Evolutionary conservation across 2,888 invertebrate species (phyloP), one percentile per base, ranked within the genome.

Genomic region (Glaucopsyche alexis): DNA sequence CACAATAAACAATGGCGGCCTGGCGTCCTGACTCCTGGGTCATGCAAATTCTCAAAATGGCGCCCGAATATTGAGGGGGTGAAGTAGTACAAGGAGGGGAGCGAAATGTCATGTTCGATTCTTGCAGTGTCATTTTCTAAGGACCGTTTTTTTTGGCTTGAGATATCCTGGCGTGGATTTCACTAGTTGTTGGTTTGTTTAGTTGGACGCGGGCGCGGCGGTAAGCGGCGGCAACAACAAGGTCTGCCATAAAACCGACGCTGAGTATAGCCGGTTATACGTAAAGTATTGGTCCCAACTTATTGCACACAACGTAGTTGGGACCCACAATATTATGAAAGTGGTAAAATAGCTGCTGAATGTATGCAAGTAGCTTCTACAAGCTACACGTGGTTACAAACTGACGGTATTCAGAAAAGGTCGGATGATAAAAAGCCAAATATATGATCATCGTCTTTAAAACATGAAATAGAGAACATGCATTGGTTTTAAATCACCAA

Each of bases 201-300:
- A 84, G 83, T 80, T 79, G 79, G 80, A 77, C 75, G 80, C 75
- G 74, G 76, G 71, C 64, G 77, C 77, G 78, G 78, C 49, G 78
- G 64, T 60, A 74, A 75, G 76, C 78, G 80, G 75, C 80, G 76
- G 73, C 74, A 75, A 77, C 72, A 73, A 73, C 75, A 80, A 84
- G 84, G 84, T 84, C 73, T 74, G 78, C 66, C 50, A 38, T 50
- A 73, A 49, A 69, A 74, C 71, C 71, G 66, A 42, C 42, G 66
- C 42, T 9, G 66, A 40, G 29, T 60, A 60, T 60, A 60, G 13
- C 29, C 47, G 47, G 42, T 42, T 29, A 29, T 60, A 66, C 66
- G 66, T 66, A 66, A 66, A 7, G 66, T 66, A 66, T 66, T 16
- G 40, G 60, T 60, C 60, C 60, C 60, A 60, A 13, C 60, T 60